These are phyloP conservation scores for Oostethus manadensis DNA, from an alignment of 2,113 vertebrate species.

Conservation along the genomic window DNA sequence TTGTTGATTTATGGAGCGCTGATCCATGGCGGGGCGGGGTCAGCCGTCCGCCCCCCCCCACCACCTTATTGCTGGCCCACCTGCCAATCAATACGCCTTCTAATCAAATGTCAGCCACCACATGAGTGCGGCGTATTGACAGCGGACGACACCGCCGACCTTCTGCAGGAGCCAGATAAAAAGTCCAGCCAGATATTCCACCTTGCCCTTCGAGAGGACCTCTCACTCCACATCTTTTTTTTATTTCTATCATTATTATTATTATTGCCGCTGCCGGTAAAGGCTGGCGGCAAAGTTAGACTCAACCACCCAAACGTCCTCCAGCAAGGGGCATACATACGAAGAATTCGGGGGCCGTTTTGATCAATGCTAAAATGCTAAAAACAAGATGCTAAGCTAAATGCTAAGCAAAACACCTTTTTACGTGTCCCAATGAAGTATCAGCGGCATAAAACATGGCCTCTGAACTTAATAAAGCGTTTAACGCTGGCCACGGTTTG, in stretches of 20 bases:
- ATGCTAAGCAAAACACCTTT: no score
- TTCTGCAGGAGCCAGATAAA: conserved; percentile 92
- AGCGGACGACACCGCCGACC: conserved; percentile 71
- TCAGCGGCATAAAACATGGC: no score
- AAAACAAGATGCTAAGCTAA: no score
- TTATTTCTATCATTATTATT: conserved; percentile 63
- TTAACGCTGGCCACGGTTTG: no score
- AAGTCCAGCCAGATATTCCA: conserved; percentile 75
- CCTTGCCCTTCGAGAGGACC: conserved; percentile 56
- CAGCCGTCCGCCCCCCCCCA: conserved; percentile 68
- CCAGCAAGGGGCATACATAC: no score
- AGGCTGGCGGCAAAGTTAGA: no score
- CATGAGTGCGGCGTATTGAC: conserved; percentile 83
- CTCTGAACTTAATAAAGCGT: no score
- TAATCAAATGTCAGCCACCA: conserved; percentile 88
- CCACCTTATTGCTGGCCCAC: conserved; percentile 72
- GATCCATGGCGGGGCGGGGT: conserved; percentile 77
- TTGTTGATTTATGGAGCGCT: conserved; percentile 81
- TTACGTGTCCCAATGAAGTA: no score
- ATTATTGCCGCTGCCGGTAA: background rate
- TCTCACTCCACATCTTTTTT: conserved; percentile 49
- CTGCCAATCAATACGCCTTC: conserved; percentile 94
- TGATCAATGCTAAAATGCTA: no score
- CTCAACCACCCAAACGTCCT: no score
- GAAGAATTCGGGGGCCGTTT: no score